Evolutionary conservation across 2,113 vertebrate genomes (phyloP).

Genomic region (Chaenogobius annularis): DNA sequence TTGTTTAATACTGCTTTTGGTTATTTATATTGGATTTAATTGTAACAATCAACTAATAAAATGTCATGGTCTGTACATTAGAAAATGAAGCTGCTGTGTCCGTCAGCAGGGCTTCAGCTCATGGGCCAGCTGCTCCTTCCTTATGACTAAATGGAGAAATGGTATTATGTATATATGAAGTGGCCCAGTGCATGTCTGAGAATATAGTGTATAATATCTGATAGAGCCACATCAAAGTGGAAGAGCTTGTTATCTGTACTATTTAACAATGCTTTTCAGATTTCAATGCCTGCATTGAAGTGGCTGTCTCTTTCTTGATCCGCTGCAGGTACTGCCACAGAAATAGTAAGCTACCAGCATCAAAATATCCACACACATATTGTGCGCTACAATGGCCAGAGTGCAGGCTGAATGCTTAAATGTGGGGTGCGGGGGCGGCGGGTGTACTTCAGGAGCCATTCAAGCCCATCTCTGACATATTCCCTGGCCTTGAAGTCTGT

Average conservation of each 20-base stretch:
- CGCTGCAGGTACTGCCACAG: constrained; percentile 61
- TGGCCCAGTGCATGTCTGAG: background rate
- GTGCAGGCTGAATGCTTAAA: constrained; percentile 70
- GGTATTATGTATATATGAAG: background rate
- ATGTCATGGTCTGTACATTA: background rate
- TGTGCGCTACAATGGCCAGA: constrained; percentile 68
- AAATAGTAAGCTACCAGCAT: constrained; percentile 75
- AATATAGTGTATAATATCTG: constrained; percentile 43
- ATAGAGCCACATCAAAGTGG: constrained; percentile 37
- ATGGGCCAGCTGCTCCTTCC: background rate
- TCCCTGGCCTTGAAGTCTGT: constrained; percentile 88
- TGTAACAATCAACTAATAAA: background rate
- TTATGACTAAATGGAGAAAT: constrained; percentile 14
- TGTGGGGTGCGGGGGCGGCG: constrained; percentile 26
- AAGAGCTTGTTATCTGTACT: constrained; percentile 41
- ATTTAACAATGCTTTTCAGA: constrained; percentile 39
- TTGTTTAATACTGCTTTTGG: too few species aligned
- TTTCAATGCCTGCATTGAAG: constrained; percentile 57
- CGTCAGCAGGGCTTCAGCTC: background rate
- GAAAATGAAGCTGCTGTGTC: background rate
- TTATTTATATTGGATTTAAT: too few species aligned
- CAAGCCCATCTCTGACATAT: constrained; percentile 81
- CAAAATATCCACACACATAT: constrained; percentile 66
- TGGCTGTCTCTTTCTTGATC: constrained; percentile 57
- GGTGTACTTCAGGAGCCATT: constrained; percentile 82